Evolutionary conservation across 2,888 invertebrate species (phyloP).

Genomic region (Drosophila recens): DNA sequence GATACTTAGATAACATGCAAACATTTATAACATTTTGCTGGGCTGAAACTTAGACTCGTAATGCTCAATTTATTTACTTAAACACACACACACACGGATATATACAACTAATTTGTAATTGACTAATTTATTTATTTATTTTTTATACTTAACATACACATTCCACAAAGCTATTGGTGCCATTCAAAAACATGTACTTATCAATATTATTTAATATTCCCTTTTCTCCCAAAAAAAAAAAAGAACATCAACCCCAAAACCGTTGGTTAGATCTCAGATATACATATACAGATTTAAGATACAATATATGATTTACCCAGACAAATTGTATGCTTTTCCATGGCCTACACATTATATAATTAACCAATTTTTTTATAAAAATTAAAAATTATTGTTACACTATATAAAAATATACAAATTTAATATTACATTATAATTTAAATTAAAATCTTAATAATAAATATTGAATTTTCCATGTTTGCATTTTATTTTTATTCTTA

Average conservation of each 20-base stretch:
- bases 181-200: conserved; percentile 49
- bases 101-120: conserved; percentile 26
- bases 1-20: conserved; percentile 38
- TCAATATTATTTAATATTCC: conserved; percentile 35
- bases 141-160: conserved; percentile 38
- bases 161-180: conserved; percentile 62
- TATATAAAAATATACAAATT: conserved; percentile 24
- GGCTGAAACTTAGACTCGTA: conserved; percentile 53
- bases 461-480: conserved; percentile 40
- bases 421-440: conserved; percentile 35
- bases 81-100: conserved; percentile 13
- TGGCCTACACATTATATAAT: conserved; percentile 24
- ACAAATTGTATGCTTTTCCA: conserved; percentile 25
- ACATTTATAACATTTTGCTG: conserved; percentile 49
- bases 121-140: conserved; percentile 57
- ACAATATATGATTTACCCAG: conserved; percentile 18
- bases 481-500: conserved; percentile 47
- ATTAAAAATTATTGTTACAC: conserved; percentile 37
- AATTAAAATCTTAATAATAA: conserved; percentile 33
- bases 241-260: conserved; percentile 3
- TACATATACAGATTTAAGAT: conserved; percentile 29
- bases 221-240: conserved; percentile 6
- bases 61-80: conserved; percentile 24
- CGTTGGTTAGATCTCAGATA: conserved; percentile 48
- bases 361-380: conserved; percentile 24